phyloP scores from a whole-genome alignment of 2,797 vertebrate genomes.

The Crenuchus spilurus region DNA sequence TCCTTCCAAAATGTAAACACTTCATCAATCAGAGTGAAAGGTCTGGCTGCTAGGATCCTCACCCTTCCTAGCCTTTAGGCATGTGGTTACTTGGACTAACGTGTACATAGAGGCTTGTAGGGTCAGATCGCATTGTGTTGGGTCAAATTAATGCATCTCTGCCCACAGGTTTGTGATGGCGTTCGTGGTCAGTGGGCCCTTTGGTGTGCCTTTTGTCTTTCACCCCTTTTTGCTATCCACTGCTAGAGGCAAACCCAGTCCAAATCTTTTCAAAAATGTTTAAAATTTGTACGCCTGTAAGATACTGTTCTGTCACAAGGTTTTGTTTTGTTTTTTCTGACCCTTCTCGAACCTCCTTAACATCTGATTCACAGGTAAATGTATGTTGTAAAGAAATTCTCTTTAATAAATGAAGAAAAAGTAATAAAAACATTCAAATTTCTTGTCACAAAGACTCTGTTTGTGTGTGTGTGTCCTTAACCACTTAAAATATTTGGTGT shows the following conservation, averaged over 20 bases:
- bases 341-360: slow-evolving; percentile 90
- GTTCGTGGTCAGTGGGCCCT: slow-evolving; percentile 78
- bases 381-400: slow-evolving; percentile 91
- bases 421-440: slow-evolving; percentile 74
- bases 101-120: slow-evolving; percentile 61
- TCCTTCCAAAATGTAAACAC: slow-evolving; percentile 2
- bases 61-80: slow-evolving; percentile 28
- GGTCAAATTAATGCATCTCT: slow-evolving; percentile 42
- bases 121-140: slow-evolving; percentile 54
- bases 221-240: slow-evolving; percentile 86
- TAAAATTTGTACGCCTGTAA: slow-evolving; percentile 90
- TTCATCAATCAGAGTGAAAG: slow-evolving; percentile 5
- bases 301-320: slow-evolving; percentile 93
- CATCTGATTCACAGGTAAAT: slow-evolving; percentile 94
- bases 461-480: not conserved
- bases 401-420: slow-evolving; percentile 85
- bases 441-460: slow-evolving; percentile 73
- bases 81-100: slow-evolving; percentile 49
- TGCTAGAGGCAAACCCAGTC: slow-evolving; percentile 84
- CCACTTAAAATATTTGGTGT: too few relatives aligned
- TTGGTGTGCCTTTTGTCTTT: slow-evolving; percentile 95
- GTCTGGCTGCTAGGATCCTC: slow-evolving; percentile 29
- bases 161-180: slow-evolving; percentile 64
- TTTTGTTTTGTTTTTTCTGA: slow-evolving; percentile 81
- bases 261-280: slow-evolving; percentile 61